Conservation (phyloP, 2,888 invertebrate species). For the Cistogaster globosa region DNA sequence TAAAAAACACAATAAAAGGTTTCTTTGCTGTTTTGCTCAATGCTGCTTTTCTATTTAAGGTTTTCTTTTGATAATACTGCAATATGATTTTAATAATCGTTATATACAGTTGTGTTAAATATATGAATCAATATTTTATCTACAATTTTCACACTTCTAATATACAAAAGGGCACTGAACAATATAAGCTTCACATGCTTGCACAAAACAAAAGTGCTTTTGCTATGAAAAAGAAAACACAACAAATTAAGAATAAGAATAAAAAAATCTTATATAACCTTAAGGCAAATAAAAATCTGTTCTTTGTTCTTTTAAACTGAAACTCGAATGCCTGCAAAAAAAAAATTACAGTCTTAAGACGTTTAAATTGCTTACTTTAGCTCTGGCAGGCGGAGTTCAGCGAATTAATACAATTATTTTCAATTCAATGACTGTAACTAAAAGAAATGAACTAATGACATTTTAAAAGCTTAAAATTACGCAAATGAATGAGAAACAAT, state of each 20-base stretch:
- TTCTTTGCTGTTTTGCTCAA: too few species aligned
- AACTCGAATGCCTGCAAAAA: conserved; percentile 7
- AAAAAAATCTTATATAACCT: background rate
- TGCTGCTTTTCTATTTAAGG: too few species aligned
- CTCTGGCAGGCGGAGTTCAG: conserved; percentile 7
- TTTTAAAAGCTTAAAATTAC: conserved; percentile 56
- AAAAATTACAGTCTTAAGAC: conserved; percentile 40
- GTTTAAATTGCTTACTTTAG: conserved; percentile 51
- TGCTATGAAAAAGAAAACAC: background rate
- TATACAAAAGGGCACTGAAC: conserved; percentile 37
- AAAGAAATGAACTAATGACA: conserved; percentile 71
- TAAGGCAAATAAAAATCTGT: conserved; percentile 20
- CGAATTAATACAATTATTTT: conserved; percentile 80
- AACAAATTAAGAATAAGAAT: too few species aligned
- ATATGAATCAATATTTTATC: conserved; percentile 42
- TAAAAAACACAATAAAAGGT: too few species aligned
- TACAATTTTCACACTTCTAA: conserved; percentile 48
- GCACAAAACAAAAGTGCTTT: conserved; percentile 44
- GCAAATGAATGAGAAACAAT: conserved; percentile 14
- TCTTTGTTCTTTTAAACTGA: conserved; percentile 9
- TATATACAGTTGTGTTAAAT: background rate
- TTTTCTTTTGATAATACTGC: too few species aligned
- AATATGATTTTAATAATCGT: too few species aligned
- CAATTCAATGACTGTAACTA: conserved; percentile 79
- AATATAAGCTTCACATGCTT: conserved; percentile 45